Evolutionary conservation across 2,888 invertebrate genomes (phyloP).

Genomic region (Campoletis raptor): DNA sequence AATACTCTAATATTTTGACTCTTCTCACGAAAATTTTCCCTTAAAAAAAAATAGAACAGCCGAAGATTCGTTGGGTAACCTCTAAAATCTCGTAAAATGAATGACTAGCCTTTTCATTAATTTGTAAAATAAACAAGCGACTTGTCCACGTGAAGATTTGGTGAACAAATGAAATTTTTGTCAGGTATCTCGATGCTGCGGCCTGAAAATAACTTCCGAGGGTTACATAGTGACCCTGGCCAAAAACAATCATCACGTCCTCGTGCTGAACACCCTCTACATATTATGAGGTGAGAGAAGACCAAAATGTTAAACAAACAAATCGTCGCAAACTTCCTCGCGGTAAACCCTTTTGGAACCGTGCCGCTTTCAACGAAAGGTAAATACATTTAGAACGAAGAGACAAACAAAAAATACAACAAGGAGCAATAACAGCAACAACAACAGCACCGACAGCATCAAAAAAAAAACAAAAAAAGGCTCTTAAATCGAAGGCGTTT

Average conservation of each 20-base stretch:
- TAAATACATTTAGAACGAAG: slow-evolving; percentile 54
- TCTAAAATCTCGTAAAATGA: not conserved
- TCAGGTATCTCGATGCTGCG: slow-evolving; percentile 99
- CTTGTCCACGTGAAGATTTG: not conserved
- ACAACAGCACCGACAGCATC: slow-evolving; percentile 9
- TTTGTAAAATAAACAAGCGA: not conserved
- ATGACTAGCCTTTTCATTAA: not conserved
- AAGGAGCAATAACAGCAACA: slow-evolving; percentile 33
- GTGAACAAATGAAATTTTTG: not conserved
- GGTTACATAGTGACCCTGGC: slow-evolving; percentile 98
- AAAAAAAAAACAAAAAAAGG: slow-evolving; percentile 52
- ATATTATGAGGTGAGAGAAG: slow-evolving; percentile 91
- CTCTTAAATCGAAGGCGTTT: slow-evolving; percentile 70
- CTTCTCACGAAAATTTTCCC: not conserved
- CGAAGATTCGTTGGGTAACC: not conserved
- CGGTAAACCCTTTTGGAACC: slow-evolving; percentile 77
- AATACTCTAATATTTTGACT: not conserved
- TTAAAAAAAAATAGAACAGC: not conserved
- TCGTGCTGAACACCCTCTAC: slow-evolving; percentile 97
- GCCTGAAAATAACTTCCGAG: slow-evolving; percentile 98
- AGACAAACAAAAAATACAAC: not conserved
- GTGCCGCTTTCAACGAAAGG: slow-evolving; percentile 80
- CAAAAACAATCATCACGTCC: slow-evolving; percentile 99
- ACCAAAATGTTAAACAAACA: slow-evolving; percentile 70
- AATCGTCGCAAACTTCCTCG: slow-evolving; percentile 76